phyloP scores from a whole-genome alignment of 1,140 invertebrate species.

The Propsilocerus akamusi region DNA sequence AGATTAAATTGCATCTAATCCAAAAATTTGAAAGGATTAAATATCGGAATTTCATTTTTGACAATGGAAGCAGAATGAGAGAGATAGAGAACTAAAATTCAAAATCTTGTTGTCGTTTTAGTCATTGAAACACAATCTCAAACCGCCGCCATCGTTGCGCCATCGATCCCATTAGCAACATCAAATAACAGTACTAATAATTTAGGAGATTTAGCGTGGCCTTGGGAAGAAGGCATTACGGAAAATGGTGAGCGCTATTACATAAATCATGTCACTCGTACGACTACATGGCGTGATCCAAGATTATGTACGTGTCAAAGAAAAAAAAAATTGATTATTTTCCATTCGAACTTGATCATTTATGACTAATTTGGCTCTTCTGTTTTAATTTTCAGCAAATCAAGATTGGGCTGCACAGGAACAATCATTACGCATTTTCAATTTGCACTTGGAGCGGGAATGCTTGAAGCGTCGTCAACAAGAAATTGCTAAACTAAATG shows the following conservation, averaged over 20 bases:
- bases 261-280: constrained; percentile 87
- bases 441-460: constrained; percentile 67
- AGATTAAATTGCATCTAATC: too few species aligned
- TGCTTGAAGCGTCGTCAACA: constrained; percentile 69
- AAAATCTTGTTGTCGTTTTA: not conserved
- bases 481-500: constrained; percentile 37
- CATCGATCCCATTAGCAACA: not conserved
- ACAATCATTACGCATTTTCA: not conserved
- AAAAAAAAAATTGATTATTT: not conserved
- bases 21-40: too few species aligned
- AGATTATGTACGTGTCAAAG: constrained; percentile 68
- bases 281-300: constrained; percentile 95
- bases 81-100: not conserved
- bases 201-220: constrained; percentile 74
- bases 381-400: not conserved
- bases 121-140: not conserved
- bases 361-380: not conserved
- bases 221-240: constrained; percentile 90
- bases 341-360: not conserved
- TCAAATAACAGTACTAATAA: constrained; percentile 15
- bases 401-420: constrained; percentile 2
- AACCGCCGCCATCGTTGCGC: not conserved
- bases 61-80: not conserved
- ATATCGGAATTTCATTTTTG: too few species aligned
- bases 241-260: constrained; percentile 91